Evolutionary conservation across 2,888 invertebrate genomes (phyloP).

Genomic region (Sepiola atlantica): DNA sequence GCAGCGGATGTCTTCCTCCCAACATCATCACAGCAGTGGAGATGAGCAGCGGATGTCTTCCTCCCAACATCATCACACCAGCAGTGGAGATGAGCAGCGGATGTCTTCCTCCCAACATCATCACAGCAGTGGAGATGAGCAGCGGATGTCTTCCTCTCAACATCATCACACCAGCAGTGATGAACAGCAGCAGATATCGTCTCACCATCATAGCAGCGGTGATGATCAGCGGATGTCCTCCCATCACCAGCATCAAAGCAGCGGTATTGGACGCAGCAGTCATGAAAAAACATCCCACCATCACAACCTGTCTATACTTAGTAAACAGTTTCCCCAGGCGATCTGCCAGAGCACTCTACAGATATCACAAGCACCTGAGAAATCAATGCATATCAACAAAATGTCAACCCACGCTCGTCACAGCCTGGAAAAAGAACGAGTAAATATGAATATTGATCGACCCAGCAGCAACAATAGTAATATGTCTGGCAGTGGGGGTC

Average conservation of each 20-base stretch:
- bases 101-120: no score
- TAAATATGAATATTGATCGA: neutral
- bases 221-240: neutral
- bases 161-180: no score
- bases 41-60: no score
- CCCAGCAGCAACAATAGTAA: neutral
- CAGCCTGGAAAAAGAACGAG: conserved; percentile 34
- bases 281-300: conserved; percentile 33
- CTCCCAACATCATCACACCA: no score
- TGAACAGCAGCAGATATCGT: no score
- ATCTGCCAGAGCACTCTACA: conserved; percentile 1
- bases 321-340: neutral
- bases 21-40: no score
- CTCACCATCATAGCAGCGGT: no score
- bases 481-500: neutral
- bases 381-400: neutral
- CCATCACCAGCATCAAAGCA: neutral
- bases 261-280: neutral
- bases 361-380: neutral
- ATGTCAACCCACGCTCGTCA: neutral
- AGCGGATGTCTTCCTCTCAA: no score
- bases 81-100: no score
- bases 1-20: no score
- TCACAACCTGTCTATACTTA: neutral
- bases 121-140: no score